These are phyloP conservation scores for Dysdera silvatica DNA, from an alignment of 1,140 invertebrate genomes.

Conservation along the genomic window DNA sequence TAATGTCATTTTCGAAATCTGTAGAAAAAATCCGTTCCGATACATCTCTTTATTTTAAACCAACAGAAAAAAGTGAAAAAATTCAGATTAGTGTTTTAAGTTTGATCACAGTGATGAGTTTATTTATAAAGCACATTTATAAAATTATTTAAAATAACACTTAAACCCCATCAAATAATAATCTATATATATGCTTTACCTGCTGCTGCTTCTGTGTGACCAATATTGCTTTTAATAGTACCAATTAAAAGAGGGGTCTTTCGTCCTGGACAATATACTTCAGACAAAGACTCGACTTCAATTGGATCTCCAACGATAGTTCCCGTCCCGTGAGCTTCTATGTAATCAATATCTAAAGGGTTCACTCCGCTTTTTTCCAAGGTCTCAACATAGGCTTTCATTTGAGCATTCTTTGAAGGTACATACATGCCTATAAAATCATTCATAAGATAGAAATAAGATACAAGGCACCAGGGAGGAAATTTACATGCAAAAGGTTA, in stretches of 20 bases:
- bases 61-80: too few species aligned
- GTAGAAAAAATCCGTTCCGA: too few species aligned
- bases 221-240: slow-evolving; percentile 87
- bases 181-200: too few species aligned
- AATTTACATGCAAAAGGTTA: too few species aligned
- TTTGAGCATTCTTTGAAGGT: slow-evolving; percentile 3
- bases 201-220: slow-evolving; percentile 66
- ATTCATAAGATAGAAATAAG: not conserved
- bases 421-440: not conserved
- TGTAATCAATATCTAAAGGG: slow-evolving; percentile 52
- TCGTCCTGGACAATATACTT: slow-evolving; percentile 7
- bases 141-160: too few species aligned
- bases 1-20: too few species aligned
- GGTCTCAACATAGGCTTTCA: not conserved
- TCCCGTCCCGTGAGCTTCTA: slow-evolving; percentile 94
- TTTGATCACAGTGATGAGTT: too few species aligned
- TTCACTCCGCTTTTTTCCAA: not conserved
- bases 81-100: too few species aligned
- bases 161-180: too few species aligned
- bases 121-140: too few species aligned
- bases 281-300: slow-evolving; percentile 54
- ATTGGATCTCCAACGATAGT: slow-evolving; percentile 64
- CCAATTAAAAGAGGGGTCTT: slow-evolving; percentile 67
- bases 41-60: too few species aligned
- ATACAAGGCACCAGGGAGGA: too few species aligned